Base-by-base conservation (phyloP, 1,140 invertebrate genomes). In the Drosophila suzukii region DNA sequence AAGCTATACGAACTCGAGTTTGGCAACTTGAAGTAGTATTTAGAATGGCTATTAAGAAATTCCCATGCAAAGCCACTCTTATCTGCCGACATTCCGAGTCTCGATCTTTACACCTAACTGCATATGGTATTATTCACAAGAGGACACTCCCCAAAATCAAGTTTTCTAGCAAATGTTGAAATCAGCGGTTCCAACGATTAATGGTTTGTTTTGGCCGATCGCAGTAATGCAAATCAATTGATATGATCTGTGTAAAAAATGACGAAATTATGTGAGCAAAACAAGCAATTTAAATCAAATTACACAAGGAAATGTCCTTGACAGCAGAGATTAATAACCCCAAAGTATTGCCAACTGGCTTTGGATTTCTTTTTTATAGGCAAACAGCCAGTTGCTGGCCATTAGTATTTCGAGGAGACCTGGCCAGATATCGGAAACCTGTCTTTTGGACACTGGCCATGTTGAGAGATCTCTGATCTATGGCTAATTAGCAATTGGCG, bases 301-400 rank as follows among this genome's bases (percentile, higher is more conserved):
- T 77, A 57, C 63, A 56, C 39, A 43, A 70, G 62, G 74, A 77
- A 77, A 49, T 77, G 75, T 77, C 75, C 75, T 77, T 77, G 74
- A 43, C 74, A 65, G 41, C 53, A 3, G 27, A 58, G 66, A 72
- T 72, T 71, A 72, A 71, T 72, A 57, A 72, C 66, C 44, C 44
- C 44, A 49, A 70, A 70, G 27, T 15, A 32, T 71, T 68, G 53
- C 17, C 66, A 43, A 71, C 68, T 30, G 30, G 51, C 50, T 55
- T 24, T 36, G 66, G 46, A 12, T 20, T 20, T 20, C 34, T 34
- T 46, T 27, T 39, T 5, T n/a, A 17, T 15, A 20, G n/a, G 7
- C 15, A 41, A 0, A 13, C 20, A 20, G 27, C 59, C 38, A 43
- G 51, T 27, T 27, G 27, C 20, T 49, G 2, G 38, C 30, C 49